Evolutionary conservation across 1,140 invertebrate species (phyloP), one percentile per base, ranked within the genome.

Genomic region (Macrocentrus cingulum): DNA sequence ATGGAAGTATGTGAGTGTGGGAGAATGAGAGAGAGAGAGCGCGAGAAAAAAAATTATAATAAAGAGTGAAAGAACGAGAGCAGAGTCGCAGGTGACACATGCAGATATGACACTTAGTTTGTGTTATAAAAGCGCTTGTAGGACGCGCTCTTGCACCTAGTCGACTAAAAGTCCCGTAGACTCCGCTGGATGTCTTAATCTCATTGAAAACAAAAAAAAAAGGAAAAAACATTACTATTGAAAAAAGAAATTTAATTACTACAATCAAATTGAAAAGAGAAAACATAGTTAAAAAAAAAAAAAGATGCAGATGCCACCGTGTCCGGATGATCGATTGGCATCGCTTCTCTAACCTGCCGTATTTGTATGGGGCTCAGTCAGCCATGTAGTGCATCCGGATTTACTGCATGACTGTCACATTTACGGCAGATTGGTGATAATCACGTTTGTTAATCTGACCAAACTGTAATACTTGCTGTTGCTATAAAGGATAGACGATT

Each of bases 381-480:
- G 53, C 71, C 52, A 63, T 64, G 69, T 56, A 66, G 56, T 39
- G 65, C 32, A 76, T 78, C 73, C 77, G 74, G 75, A 13, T 46
- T 59, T 42, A 18, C 2, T 32, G 66, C 66, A 60, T 65, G 62
- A 64, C 60, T 66, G 58, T 62, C 63, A 62, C 71, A 70, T 72
- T 67, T 44, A 44, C 64, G 68, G 65, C 73, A 76, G 72, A 74
- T 70, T 71, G 66, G 54, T 65, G 62, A 69, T n/a, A n/a, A n/a
- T 19, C 59, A 69, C 62, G 60, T 79, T 78, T 76, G 67, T 78
- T 76, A 74, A 72, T 74, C 64, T 70, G 72, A 74, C 70, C 70
- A 71, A 72, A 69, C 66, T 68, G 68, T 72, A 71, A 71, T 75
- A 74, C 70, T 77, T 75, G 71, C 71, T 76, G 76, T 77, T 76